These are phyloP conservation scores for Amphibalanus amphitrite DNA, from an alignment of 1,140 invertebrate species.

Conservation along the genomic window DNA sequence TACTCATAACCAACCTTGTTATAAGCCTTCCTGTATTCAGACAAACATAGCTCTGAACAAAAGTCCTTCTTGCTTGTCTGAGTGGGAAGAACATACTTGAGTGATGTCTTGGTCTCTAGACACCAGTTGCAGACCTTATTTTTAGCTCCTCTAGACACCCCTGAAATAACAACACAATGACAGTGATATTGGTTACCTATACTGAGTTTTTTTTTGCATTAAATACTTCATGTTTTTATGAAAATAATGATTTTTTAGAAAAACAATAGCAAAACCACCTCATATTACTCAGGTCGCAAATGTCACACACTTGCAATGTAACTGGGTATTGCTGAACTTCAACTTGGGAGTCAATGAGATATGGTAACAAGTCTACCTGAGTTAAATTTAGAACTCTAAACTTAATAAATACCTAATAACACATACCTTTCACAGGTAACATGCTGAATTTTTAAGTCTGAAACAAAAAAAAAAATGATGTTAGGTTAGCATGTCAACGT, in stretches of 20 bases:
- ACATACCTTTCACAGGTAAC: neutral
- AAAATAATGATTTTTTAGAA: no score
- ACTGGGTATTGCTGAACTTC: no score
- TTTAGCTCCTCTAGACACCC: neutral
- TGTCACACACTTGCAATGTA: no score
- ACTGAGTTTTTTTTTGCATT: no score
- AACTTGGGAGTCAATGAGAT: no score
- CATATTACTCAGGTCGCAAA: no score
- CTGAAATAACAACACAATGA: neutral
- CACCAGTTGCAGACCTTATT: slow-evolving; percentile 33
- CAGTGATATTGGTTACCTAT: no score
- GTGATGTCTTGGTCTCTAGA: slow-evolving; percentile 53
- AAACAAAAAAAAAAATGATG: neutral
- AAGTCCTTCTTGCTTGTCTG: slow-evolving; percentile 80
- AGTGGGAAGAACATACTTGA: slow-evolving; percentile 70
- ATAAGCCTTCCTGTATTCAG: slow-evolving; percentile 70
- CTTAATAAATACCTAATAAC: neutral
- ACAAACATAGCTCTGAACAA: slow-evolving; percentile 72
- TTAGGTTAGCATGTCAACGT: no score
- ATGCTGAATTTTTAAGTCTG: neutral
- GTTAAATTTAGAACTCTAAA: no score
- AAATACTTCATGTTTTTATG: no score
- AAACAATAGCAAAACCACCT: no score
- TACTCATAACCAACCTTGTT: slow-evolving; percentile 40
- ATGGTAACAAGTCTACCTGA: no score